A percentile compares a stretch with the other conserved stretches of the same genome.
Evolutionary conservation across 30 jellyfish, hydroid and myxozoan species (phyloP).

Genomic region (Pseudorhiza aurosa): DNA sequence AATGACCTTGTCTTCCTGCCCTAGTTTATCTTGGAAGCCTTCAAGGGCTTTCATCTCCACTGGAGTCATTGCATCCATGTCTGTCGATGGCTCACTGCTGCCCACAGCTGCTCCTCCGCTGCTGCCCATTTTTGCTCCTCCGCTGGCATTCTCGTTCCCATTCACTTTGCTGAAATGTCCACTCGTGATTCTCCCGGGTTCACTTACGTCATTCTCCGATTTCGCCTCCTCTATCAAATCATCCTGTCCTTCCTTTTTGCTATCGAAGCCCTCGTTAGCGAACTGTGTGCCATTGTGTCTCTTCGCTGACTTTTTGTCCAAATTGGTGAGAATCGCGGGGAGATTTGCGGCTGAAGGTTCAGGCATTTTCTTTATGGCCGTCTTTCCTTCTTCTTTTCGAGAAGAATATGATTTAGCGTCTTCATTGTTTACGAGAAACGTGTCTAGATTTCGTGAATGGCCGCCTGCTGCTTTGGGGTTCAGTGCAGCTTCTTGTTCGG

Average conservation of each 20-base stretch:
- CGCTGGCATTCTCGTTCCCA: neutral
- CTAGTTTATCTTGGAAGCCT: conserved; percentile 38
- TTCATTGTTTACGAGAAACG: neutral
- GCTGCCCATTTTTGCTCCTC: neutral
- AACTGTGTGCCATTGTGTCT: neutral
- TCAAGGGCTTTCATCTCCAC: conserved; percentile 35
- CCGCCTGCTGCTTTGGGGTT: conserved; percentile 18
- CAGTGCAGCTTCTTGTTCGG: conserved; percentile 53
- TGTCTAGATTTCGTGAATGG: conserved; percentile 10
- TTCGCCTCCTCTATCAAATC: neutral
- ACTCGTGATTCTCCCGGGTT: neutral
- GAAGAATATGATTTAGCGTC: neutral
- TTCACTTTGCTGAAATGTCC: neutral
- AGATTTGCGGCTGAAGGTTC: conserved; percentile 36
- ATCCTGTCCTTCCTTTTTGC: neutral
- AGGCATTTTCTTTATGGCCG: neutral
- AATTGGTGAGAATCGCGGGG: conserved; percentile 40
- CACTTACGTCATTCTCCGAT: neutral
- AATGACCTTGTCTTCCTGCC: conserved; percentile 51
- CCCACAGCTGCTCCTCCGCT: neutral
- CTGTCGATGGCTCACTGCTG: conserved; percentile 43
- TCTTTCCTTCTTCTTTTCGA: neutral
- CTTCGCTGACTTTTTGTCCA: conserved; percentile 10
- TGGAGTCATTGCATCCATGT: conserved; percentile 61
- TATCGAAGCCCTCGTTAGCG: neutral